Evolutionary conservation across 2,113 vertebrate genomes (phyloP), one percentile per base, ranked within the genome.

Genomic region (Nothocercus julius): DNA sequence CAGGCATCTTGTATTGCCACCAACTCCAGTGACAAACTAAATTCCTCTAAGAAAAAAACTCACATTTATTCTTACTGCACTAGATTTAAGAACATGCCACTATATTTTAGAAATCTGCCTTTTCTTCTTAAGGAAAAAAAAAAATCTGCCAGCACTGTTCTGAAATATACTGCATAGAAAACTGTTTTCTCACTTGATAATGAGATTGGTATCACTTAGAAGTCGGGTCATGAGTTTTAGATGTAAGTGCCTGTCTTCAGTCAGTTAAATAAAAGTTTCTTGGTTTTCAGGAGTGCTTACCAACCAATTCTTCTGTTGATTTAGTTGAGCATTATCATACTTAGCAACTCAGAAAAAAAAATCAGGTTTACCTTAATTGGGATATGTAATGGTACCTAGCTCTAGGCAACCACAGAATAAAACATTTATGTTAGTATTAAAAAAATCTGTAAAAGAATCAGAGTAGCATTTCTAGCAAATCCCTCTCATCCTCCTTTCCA

Each of bases 21-120:
- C 32, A 83, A 78, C 20, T 85, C 47, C 30, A 53, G 20, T 49
- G 67, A 89, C 70, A 96, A 91, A 76, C 22, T 64, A 66, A 85
- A 73, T 90, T 53, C 1, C 53, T 42, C 58, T 53, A 22, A 68
- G 44, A 17, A 63, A 38, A 36, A 63, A 63, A 38, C 11, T 53
- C 24, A 38, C 7, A 42, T 79, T 94, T 95, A 76, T 86, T 93
- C 66, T 84, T 92, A 83, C 61, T 78, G 90, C 51, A 28, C 22
- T 44, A 80, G 53, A 84, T 79, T 90, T 76, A 85, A 72, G 51
- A 89, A 76, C 32, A 62, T 73, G 56, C 38, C 61, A 25, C 2
- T 34, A 67, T 17, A n/a, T 68, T 72, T 40, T 89, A 67, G 44
- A 89, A 94, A 86, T 61, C 64, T 82, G 38, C 68, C 40, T 74